phyloP scores from a whole-genome alignment of 2,113 vertebrate species.

The Sinocyclocheilus anshuiensis region DNA sequence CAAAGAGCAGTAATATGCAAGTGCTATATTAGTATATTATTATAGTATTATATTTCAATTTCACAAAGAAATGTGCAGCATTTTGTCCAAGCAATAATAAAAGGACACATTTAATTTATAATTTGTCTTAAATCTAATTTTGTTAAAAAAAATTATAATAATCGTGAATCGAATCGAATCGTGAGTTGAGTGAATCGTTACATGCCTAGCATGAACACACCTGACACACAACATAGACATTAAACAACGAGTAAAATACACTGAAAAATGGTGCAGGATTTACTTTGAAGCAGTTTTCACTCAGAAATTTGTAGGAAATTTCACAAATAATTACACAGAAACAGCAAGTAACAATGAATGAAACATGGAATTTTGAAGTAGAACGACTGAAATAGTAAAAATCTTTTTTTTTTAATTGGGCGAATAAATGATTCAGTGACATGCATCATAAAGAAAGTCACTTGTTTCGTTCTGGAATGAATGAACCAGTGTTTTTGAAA shows the following conservation, averaged over 20 bases:
- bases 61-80: too few species aligned
- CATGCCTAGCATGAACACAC: neutral
- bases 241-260: neutral
- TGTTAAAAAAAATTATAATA: too few species aligned
- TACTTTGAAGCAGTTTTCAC: too few species aligned
- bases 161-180: too few species aligned
- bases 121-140: too few species aligned
- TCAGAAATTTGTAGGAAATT: too few species aligned
- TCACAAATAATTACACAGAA: neutral
- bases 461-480: neutral
- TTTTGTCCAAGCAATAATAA: too few species aligned
- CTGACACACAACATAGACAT: neutral
- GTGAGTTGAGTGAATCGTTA: too few species aligned
- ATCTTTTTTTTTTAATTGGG: neutral
- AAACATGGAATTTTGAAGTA: neutral
- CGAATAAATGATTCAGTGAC: neutral
- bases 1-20: too few species aligned
- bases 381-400: neutral
- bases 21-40: too few species aligned
- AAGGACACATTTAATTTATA: too few species aligned
- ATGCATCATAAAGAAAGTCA: neutral
- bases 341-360: neutral
- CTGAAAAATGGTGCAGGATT: constrained; percentile 44
- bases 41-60: too few species aligned
- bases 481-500: neutral